Evolutionary conservation across 1,140 invertebrate genomes (phyloP).

Genomic region (Ostrea denselamellosa): DNA sequence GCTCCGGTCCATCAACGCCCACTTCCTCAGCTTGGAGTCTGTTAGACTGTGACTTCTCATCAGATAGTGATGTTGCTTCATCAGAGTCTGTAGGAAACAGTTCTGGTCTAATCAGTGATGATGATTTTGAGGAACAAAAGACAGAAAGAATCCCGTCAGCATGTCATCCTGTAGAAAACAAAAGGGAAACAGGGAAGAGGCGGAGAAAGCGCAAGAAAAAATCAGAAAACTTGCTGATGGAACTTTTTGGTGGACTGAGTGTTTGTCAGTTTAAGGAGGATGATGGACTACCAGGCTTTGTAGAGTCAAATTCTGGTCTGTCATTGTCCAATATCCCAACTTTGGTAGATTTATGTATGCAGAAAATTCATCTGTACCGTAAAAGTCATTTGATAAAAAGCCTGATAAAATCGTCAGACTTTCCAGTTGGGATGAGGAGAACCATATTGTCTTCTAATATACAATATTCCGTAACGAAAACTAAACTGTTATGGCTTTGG

Average conservation of each 20-base stretch:
- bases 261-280: neutral
- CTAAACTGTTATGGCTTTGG: neutral
- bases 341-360: neutral
- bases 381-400: neutral
- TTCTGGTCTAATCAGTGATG: neutral
- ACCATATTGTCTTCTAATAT: slow-evolving; percentile 20
- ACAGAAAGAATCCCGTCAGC: neutral
- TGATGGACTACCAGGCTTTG: neutral
- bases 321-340: neutral
- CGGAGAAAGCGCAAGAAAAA: neutral
- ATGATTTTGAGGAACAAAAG: neutral
- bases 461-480: neutral
- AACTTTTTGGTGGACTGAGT: slow-evolving; percentile 23
- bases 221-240: neutral
- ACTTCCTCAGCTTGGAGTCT: neutral
- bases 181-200: neutral
- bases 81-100: neutral
- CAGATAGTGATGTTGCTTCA: neutral
- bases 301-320: neutral
- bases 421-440: neutral
- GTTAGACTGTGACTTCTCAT: neutral
- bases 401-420: neutral
- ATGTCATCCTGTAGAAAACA: neutral
- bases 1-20: neutral
- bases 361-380: slow-evolving; percentile 4